Evolutionary conservation across 2,888 invertebrate species (phyloP).

Genomic region (Trachelus stipa): DNA sequence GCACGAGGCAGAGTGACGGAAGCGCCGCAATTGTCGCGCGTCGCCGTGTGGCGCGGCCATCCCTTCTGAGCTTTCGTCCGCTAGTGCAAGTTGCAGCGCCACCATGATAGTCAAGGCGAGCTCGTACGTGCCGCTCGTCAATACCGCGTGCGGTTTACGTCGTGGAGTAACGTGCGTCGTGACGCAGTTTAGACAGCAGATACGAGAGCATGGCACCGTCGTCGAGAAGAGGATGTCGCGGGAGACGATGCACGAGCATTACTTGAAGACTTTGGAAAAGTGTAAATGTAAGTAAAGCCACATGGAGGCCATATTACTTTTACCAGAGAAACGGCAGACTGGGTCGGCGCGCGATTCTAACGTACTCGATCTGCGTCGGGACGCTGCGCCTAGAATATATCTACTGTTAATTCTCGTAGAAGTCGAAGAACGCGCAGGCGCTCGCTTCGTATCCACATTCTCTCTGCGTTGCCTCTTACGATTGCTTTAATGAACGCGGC

Average conservation of each 20-base stretch:
- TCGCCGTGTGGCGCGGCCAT: not conserved
- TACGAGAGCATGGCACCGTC: slow-evolving; percentile 5
- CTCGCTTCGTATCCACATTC: not conserved
- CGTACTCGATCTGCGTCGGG: not conserved
- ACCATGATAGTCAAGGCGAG: slow-evolving; percentile 24
- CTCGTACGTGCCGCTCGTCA: slow-evolving; percentile 26
- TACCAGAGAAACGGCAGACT: not conserved
- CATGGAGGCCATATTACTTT: slow-evolving; percentile 5
- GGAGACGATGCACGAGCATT: slow-evolving; percentile 54
- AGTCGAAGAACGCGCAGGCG: not conserved
- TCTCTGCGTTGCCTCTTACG: not conserved
- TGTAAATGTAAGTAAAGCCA: slow-evolving; percentile 60
- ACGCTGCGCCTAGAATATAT: not conserved
- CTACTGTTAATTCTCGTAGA: not conserved
- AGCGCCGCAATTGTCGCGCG: not conserved
- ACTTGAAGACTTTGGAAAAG: slow-evolving; percentile 55
- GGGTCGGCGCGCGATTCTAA: not conserved
- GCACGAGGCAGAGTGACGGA: not conserved
- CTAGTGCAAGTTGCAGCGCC: slow-evolving; percentile 22
- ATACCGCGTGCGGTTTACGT: slow-evolving; percentile 17
- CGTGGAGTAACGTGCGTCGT: slow-evolving; percentile 16
- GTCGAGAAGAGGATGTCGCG: slow-evolving; percentile 32
- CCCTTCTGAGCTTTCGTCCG: slow-evolving; percentile 1
- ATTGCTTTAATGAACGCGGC: not conserved
- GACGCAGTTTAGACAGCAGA: slow-evolving; percentile 11